These are phyloP conservation scores for Galbula dea DNA, from an alignment of 2,113 vertebrate genomes.

Conservation along the genomic window DNA sequence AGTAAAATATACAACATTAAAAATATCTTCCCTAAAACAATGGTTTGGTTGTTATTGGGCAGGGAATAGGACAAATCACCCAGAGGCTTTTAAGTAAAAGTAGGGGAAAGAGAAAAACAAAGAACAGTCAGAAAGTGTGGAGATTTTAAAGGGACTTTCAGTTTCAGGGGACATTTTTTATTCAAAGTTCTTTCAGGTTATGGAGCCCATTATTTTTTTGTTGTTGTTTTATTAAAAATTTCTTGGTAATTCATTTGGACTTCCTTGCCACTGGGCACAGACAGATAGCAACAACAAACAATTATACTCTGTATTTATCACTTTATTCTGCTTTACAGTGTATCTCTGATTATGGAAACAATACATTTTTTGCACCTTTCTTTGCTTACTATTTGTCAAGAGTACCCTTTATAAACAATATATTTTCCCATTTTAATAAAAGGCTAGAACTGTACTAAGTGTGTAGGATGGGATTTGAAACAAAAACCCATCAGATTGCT, in stretches of 20 bases:
- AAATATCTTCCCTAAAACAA: constrained; percentile 47
- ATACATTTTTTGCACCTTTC: constrained; percentile 72
- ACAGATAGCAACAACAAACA: constrained; percentile 64
- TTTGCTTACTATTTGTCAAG: constrained; percentile 61
- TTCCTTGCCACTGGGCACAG: constrained; percentile 59
- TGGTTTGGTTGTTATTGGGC: constrained; percentile 39
- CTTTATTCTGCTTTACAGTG: constrained; percentile 61
- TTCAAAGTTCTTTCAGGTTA: constrained; percentile 56
- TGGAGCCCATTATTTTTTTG: background rate
- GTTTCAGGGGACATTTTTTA: constrained; percentile 53
- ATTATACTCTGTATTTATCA: constrained; percentile 64
- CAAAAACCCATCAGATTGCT: background rate
- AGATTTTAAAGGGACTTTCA: constrained; percentile 33
- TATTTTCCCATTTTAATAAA: constrained; percentile 78
- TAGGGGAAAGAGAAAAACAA: background rate
- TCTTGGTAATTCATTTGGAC: constrained; percentile 60
- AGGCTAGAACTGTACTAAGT: constrained; percentile 47
- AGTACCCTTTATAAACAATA: constrained; percentile 68
- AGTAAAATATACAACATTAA: constrained; percentile 53
- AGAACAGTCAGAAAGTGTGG: background rate
- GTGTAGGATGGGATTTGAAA: constrained; percentile 28
- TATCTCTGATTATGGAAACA: constrained; percentile 66
- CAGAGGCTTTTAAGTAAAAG: constrained; percentile 54
- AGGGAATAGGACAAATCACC: constrained; percentile 63
- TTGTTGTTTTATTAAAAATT: constrained; percentile 69